Percentiles rank a stretch among this genome's conserved stretches.
These are phyloP conservation scores for Xanthia togata DNA, from an alignment of 2,888 invertebrate species.

Conservation along the genomic window DNA sequence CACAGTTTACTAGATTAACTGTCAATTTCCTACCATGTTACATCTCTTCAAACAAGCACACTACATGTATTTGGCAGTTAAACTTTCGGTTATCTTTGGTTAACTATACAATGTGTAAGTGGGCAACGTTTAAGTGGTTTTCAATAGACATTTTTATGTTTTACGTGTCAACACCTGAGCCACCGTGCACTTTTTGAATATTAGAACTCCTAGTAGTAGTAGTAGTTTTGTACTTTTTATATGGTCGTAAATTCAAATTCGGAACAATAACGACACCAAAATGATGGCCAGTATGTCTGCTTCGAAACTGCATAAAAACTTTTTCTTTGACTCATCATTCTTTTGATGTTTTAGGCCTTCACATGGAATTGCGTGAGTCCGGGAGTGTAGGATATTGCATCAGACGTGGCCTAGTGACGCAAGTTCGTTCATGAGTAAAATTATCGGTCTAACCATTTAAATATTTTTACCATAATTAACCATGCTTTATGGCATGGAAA, in stretches of 20 bases:
- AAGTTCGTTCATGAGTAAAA: conserved; percentile 49
- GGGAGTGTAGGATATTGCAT: conserved; percentile 17
- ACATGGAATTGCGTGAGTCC: background rate
- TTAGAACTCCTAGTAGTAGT: background rate
- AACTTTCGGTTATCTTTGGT: background rate
- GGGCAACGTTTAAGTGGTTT: conserved; percentile 36
- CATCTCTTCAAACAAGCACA: conserved; percentile 12
- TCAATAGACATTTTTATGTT: too few species aligned
- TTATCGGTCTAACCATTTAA: conserved; percentile 46
- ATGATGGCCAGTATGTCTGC: background rate
- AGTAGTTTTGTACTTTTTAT: too few species aligned
- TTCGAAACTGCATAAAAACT: background rate
- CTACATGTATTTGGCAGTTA: too few species aligned
- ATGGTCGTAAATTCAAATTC: background rate
- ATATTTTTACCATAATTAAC: conserved; percentile 61
- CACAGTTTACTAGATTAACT: background rate
- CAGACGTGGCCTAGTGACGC: conserved; percentile 32
- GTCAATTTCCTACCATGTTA: background rate
- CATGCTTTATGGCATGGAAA: conserved; percentile 55
- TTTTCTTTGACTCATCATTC: background rate
- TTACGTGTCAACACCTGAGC: too few species aligned
- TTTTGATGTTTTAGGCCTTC: background rate
- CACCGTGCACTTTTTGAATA: background rate
- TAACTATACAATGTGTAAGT: conserved; percentile 17
- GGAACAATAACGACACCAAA: background rate